Percentiles rank a stretch among this genome's conserved stretches.
Conservation (phyloP, 2,888 invertebrate genomes). For the Idaea aversata region DNA sequence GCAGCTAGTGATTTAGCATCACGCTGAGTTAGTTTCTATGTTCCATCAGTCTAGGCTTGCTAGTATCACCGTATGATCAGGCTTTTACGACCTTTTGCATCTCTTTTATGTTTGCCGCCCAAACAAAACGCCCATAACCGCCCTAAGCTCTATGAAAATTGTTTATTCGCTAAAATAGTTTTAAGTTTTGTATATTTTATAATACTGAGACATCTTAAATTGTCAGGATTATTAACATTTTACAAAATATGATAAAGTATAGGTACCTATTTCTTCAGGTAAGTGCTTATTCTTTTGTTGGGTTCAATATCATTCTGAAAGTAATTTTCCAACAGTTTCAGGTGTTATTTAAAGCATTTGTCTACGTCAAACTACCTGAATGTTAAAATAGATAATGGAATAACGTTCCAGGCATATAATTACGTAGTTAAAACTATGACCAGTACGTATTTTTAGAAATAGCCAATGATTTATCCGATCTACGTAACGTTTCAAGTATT, state of each 20-base stretch:
- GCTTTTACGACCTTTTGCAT: not conserved
- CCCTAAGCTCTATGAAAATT: constrained; percentile 5
- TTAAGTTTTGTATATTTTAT: too few species aligned
- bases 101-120: not conserved
- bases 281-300: too few species aligned
- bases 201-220: too few species aligned
- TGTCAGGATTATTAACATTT: too few species aligned
- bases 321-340: too few species aligned
- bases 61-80: constrained; percentile 12
- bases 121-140: constrained; percentile 4
- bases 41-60: too few species aligned
- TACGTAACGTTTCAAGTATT: constrained; percentile 68
- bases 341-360: not conserved
- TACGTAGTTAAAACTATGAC: constrained; percentile 59
- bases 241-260: too few species aligned
- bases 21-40: too few species aligned
- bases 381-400: constrained; percentile 37
- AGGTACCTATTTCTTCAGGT: too few species aligned
- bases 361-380: constrained; percentile 36
- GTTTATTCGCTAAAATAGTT: too few species aligned
- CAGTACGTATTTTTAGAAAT: constrained; percentile 61
- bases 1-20: too few species aligned
- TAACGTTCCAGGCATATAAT: constrained; percentile 36
- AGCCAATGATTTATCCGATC: constrained; percentile 61
- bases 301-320: too few species aligned